Base-by-base conservation (phyloP, 1,140 invertebrate genomes). In the Lepidurus arcticus region DNA sequence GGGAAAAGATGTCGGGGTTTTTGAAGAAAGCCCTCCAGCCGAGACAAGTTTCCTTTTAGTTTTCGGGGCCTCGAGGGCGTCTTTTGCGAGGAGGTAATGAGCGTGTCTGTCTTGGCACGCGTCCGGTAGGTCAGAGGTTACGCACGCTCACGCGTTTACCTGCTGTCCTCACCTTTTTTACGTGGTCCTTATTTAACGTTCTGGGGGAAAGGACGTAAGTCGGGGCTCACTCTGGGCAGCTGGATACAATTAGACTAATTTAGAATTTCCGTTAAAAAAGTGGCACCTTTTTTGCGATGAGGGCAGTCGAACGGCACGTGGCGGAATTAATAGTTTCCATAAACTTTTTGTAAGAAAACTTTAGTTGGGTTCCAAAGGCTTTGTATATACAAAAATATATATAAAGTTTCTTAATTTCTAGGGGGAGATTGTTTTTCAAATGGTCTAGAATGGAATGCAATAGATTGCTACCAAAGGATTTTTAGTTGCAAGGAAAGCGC, bases 91-190 rank as follows among this genome's bases (percentile, higher is more conserved):
- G 53, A 21, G 53, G 13, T n/a, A 65, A 65, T 65, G 9, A 65
- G 53, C 16, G 53, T 13, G 16, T 65, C 53, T 65, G 53, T 65
- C 53, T 21, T n/a, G 53, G 53, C 53, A 65, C 53, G 53, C 53
- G 53, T 65, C 13, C 53, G 6, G 8, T 13, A 65, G 53, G 53
- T 65, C 53, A 65, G 21, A 65, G 53, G 53, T 65, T 65, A 65
- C 53, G 53, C 53, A 65, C 53, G 53, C 53, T 65, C 53, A 65
- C 53, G 53, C 53, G 53, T 65, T 65, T 65, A 65, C 53, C 53
- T 65, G 53, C 53, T 65, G 53, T 65, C 53, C 4, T 21, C 53
- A 65, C 53, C 53, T 65, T 65, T 65, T 13, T 65, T 65, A 7
- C 16, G 8, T 6, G 53, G 53, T 13, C 53, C 21, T 65, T 16